phyloP scores from a whole-genome alignment of 2,888 invertebrate genomes.

The Eulithis prunata region DNA sequence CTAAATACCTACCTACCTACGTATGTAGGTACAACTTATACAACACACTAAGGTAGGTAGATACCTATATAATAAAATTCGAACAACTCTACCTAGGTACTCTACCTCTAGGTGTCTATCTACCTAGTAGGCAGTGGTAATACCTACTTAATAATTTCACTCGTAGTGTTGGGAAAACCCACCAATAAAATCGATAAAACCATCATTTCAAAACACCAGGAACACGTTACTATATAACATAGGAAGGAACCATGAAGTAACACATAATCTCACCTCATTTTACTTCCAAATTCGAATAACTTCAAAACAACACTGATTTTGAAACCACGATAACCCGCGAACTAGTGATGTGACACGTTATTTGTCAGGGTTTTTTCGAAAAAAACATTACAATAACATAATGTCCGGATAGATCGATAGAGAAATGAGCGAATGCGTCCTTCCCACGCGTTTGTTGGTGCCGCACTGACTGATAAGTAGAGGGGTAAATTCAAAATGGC shows the following conservation, averaged over 20 bases:
- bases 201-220: constrained; percentile 8
- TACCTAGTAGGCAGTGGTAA: no score
- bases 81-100: no score
- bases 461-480: constrained; percentile 58
- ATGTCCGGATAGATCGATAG: constrained; percentile 60
- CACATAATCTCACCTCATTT: constrained; percentile 53
- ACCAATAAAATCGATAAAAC: constrained; percentile 23
- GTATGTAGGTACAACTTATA: no score
- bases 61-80: no score
- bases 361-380: constrained; percentile 63
- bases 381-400: constrained; percentile 74
- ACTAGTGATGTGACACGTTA: constrained; percentile 52
- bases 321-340: constrained; percentile 61
- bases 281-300: constrained; percentile 53
- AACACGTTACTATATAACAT: no score
- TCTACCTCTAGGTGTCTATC: no score
- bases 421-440: constrained; percentile 54
- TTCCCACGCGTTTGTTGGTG: constrained; percentile 46
- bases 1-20: no score
- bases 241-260: neutral
- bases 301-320: constrained; percentile 28
- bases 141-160: no score
- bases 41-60: no score
- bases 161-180: no score
- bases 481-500: constrained; percentile 42